These are phyloP conservation scores for Benthosema pterotum DNA, from an alignment of 2,797 vertebrate species.

Conservation along the genomic window DNA sequence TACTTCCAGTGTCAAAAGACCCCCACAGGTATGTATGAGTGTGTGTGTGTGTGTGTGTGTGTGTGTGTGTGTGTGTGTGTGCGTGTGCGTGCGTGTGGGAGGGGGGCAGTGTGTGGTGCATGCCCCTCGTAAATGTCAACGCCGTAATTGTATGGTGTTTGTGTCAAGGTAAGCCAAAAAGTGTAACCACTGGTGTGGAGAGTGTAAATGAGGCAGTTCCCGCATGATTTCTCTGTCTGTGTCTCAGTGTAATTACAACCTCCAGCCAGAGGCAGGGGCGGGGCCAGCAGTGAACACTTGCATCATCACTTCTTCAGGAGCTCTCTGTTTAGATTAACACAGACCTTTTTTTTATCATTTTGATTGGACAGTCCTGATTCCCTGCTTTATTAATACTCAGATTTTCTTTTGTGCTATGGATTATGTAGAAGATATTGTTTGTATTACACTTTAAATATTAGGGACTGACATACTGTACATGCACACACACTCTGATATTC, in stretches of 20 bases:
- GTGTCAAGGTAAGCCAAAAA: slow-evolving; percentile 53
- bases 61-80: too few species aligned
- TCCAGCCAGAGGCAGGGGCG: slow-evolving; percentile 34
- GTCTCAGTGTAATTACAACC: slow-evolving; percentile 61
- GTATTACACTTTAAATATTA: neutral
- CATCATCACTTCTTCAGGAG: slow-evolving; percentile 11
- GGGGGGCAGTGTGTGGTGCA: too few species aligned
- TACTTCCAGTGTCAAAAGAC: slow-evolving; percentile 98
- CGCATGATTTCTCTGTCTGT: slow-evolving; percentile 62
- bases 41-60: neutral
- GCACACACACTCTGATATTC: too few species aligned
- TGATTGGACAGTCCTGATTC: too few species aligned
- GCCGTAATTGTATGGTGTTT: slow-evolving; percentile 56
- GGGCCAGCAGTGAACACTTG: slow-evolving; percentile 35
- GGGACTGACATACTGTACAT: too few species aligned
- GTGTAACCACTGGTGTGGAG: slow-evolving; percentile 64
- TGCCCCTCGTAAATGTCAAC: slow-evolving; percentile 53
- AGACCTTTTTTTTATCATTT: too few species aligned
- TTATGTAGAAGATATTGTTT: too few species aligned
- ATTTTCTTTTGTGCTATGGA: too few species aligned
- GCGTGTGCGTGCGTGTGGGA: slow-evolving; percentile 74
- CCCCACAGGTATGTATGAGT: slow-evolving; percentile 92
- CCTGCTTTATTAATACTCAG: too few species aligned
- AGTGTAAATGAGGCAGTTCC: slow-evolving; percentile 61
- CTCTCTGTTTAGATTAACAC: too few species aligned